Evolutionary conservation across 2,888 invertebrate species (phyloP).

Genomic region (Rutpela maculata): DNA sequence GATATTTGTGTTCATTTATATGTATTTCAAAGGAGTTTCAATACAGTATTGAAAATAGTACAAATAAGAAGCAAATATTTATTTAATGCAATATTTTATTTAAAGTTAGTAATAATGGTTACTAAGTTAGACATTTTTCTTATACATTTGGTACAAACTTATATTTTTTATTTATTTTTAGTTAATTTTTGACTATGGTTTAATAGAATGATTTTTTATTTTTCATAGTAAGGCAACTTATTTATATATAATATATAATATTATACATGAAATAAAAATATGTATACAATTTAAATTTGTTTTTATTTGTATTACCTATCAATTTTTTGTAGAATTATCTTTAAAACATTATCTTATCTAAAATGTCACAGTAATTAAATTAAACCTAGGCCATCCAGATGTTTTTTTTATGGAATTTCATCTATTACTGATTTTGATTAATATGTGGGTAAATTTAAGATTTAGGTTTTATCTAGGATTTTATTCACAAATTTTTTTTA

Average conservation of each 20-base stretch:
- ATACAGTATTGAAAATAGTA: slow-evolving; percentile 51
- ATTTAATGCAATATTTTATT: background rate
- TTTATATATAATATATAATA: background rate
- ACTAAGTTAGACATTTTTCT: background rate
- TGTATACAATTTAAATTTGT: background rate
- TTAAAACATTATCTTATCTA: background rate
- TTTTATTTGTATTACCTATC: slow-evolving; percentile 1
- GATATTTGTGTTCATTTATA: slow-evolving; percentile 72
- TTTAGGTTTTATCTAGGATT: no score
- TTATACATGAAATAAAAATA: background rate
- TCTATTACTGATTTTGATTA: no score
- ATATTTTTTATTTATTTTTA: background rate
- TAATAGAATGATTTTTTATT: background rate
- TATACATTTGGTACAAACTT: background rate
- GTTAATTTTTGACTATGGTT: background rate
- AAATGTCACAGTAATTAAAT: background rate
- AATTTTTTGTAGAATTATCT: background rate
- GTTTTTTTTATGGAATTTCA: no score
- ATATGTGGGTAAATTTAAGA: no score
- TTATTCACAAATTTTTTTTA: no score
- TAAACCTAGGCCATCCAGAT: no score
- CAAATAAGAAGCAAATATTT: slow-evolving; percentile 22
- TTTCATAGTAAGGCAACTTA: background rate
- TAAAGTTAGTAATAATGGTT: background rate
- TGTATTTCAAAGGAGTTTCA: slow-evolving; percentile 69